phyloP scores from a whole-genome alignment of 2,113 vertebrate genomes.

The Brachypodius melanocephalos region DNA sequence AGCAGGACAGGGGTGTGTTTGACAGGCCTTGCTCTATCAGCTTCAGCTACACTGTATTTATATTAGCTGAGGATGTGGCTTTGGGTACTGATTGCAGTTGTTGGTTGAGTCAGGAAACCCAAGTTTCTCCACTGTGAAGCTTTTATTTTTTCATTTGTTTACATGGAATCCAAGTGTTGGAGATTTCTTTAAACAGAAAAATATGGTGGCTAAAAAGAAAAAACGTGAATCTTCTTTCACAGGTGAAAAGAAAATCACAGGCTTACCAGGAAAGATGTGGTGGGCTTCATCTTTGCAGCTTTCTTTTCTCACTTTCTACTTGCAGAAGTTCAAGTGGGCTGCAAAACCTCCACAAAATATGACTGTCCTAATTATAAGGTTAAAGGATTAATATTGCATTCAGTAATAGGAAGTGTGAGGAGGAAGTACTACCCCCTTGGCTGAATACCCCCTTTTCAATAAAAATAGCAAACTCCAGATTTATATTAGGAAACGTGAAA shows the following conservation, averaged over 20 bases:
- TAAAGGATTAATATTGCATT: background rate
- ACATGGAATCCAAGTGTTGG: background rate
- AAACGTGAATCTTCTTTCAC: background rate
- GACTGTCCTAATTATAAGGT: background rate
- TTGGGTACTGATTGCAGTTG: slow-evolving; percentile 13
- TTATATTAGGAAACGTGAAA: background rate
- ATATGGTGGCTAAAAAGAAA: background rate
- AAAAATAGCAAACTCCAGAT: slow-evolving; percentile 13
- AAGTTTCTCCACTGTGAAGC: background rate
- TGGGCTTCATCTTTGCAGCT: background rate
- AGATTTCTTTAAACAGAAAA: background rate
- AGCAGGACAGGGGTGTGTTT: background rate
- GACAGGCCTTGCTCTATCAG: background rate
- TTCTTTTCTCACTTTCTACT: background rate
- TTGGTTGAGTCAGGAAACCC: background rate
- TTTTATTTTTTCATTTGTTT: background rate
- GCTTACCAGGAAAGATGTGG: background rate
- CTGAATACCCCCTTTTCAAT: background rate
- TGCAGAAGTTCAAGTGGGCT: background rate
- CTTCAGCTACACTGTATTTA: background rate
- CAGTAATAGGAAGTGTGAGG: background rate
- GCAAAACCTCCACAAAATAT: slow-evolving; percentile 23
- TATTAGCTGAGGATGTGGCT: slow-evolving; percentile 30
- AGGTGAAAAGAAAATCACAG: background rate
- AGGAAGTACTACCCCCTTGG: background rate